Evolutionary conservation across 2,113 vertebrate genomes (phyloP), one percentile per base, ranked within the genome.

Genomic region (Alligator sinensis): DNA sequence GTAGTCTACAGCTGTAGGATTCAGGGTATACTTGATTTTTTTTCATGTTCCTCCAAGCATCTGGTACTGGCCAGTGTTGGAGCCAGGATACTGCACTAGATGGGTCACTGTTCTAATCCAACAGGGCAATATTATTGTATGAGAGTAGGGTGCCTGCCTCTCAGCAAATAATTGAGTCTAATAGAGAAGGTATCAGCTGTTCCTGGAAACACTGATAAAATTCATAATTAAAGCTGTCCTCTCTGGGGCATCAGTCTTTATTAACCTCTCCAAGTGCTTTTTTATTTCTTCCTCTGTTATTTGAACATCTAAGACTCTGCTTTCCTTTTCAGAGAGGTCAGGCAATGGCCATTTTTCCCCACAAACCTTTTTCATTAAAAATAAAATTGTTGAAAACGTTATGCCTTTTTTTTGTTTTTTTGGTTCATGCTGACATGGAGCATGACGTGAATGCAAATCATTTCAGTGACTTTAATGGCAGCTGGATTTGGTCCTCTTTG

Each of bases 281-380:
- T 94, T 80, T 78, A 86, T 92, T 90, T 90, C 64, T 91, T 89
- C 57, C 21, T 66, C 38, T 62, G 80, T 92, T 94, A 54, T 89
- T 93, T 88, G 83, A 88, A 28, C 16, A 64, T 59, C 34, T 68
- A 21, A 30, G 6, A 82, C 28, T 61, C 14, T 62, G 14, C 16
- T 80, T 54, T 58, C 15, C 80, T 85, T 86, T 34, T 80, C 57
- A 95, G 5, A 24, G 78, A 34, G 54, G 85, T 5, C 9, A 82
- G 60, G 76, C 2, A 47, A 13, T 8, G 14, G 59, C 57, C 30
- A 16, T 55, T 14, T 3, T 4, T 3, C 1, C 4, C 57, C 6
- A 59, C 6, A 14, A 95, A 5, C 24, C 60, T 72, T 3, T 84
- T 86, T 77, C 27, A 87, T 77, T 82, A 84, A 91, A 88, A 88